phyloP scores from a whole-genome alignment of 2,113 vertebrate genomes.

The Paradisaea rubra region DNA sequence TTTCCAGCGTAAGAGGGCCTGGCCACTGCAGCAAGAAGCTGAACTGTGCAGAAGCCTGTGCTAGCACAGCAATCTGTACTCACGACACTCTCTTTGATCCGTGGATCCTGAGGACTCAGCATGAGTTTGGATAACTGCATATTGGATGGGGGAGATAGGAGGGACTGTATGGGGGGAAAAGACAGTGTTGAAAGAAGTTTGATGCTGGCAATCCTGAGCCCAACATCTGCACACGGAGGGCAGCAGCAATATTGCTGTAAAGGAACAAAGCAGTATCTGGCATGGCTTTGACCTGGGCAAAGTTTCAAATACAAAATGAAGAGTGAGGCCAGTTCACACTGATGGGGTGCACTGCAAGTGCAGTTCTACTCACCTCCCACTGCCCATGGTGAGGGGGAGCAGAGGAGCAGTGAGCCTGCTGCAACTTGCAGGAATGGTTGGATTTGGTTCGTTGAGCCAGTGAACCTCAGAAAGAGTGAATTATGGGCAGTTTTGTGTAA shows the following conservation, averaged over 20 bases:
- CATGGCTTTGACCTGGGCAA: neutral
- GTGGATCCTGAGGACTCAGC: neutral
- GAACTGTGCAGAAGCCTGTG: neutral
- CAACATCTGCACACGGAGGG: neutral
- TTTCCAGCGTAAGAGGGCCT: neutral
- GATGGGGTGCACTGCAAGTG: neutral
- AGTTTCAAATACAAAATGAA: neutral
- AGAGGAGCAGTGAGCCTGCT: neutral
- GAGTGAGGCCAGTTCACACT: neutral
- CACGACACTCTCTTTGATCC: rapidly evolving
- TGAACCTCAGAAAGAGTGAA: constrained; percentile 33
- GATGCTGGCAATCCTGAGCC: neutral
- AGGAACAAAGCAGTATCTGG: neutral
- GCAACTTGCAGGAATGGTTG: neutral
- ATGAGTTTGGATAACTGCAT: neutral
- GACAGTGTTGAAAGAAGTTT: neutral
- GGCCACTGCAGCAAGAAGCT: neutral
- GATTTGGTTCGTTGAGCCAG: constrained; percentile 37
- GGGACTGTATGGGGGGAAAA: neutral
- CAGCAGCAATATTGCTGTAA: neutral
- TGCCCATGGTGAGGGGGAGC: neutral
- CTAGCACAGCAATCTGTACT: neutral
- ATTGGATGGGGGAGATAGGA: neutral
- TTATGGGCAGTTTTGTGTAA: constrained; percentile 48
- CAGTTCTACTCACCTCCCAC: neutral